These are phyloP conservation scores for Agonopterix alstromeriana DNA, from an alignment of 2,888 invertebrate species.

Conservation along the genomic window DNA sequence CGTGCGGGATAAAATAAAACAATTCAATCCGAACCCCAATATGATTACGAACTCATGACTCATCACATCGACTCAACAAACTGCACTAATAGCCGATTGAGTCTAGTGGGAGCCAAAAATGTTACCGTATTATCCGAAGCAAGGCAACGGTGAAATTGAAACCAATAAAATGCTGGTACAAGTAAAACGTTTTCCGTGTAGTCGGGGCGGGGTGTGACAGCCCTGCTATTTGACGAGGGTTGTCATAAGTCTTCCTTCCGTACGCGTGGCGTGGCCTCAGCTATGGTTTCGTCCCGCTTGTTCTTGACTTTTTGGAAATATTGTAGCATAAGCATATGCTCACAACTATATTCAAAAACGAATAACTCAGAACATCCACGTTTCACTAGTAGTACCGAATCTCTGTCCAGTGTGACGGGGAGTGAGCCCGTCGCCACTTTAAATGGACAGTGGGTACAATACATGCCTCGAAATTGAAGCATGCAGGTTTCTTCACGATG, in stretches of 20 bases:
- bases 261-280: constrained; percentile 11
- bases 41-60: constrained; percentile 33
- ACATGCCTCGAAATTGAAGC: no score
- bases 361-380: no score
- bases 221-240: constrained; percentile 58
- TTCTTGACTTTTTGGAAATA: not conserved
- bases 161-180: constrained; percentile 66
- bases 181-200: constrained; percentile 68
- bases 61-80: constrained; percentile 29
- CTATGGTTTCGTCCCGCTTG: constrained; percentile 1
- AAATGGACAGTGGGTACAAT: no score
- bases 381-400: no score
- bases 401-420: no score
- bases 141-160: constrained; percentile 67
- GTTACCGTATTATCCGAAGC: constrained; percentile 40
- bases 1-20: constrained; percentile 3
- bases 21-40: constrained; percentile 16
- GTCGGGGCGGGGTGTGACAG: constrained; percentile 37
- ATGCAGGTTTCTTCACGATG: no score
- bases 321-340: no score
- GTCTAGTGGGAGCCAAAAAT: constrained; percentile 29
- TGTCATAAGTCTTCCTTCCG: constrained; percentile 69
- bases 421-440: no score
- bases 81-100: constrained; percentile 30
- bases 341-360: no score